phyloP scores from a whole-genome alignment of 2,113 vertebrate species.

The Cichladusa arquata region DNA sequence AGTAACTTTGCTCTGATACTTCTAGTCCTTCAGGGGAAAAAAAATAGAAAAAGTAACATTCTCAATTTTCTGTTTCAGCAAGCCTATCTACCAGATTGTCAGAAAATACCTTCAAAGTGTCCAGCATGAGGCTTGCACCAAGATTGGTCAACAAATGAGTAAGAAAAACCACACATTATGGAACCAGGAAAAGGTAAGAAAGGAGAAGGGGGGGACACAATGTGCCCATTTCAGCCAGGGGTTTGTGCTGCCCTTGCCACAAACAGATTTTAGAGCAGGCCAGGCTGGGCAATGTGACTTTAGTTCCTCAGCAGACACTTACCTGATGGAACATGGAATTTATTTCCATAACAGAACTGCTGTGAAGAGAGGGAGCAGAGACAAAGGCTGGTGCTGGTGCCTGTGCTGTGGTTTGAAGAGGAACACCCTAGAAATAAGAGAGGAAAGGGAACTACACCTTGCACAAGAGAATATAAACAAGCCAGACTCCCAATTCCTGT shows the following conservation, averaged over 20 bases:
- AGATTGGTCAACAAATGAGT: neutral
- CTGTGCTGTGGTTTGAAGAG: neutral
- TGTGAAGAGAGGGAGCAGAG: neutral
- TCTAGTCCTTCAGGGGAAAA: neutral
- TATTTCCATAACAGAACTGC: neutral
- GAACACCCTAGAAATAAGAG: neutral
- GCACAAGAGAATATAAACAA: neutral
- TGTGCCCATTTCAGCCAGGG: accelerated
- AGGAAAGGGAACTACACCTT: neutral
- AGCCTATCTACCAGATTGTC: neutral
- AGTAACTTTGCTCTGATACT: neutral
- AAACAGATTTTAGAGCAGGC: neutral
- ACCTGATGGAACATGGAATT: accelerated
- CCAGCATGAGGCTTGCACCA: neutral
- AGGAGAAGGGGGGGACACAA: accelerated
- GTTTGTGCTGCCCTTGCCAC: neutral
- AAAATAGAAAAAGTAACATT: neutral
- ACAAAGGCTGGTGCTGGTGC: neutral
- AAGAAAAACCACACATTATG: accelerated
- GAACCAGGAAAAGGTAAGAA: neutral
- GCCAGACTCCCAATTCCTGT: neutral
- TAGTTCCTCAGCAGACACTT: neutral
- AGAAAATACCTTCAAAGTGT: neutral
- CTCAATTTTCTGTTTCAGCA: neutral
- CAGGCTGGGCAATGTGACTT: neutral